Conservation (phyloP, 2,888 invertebrate species). For the Parelbella ahira region DNA sequence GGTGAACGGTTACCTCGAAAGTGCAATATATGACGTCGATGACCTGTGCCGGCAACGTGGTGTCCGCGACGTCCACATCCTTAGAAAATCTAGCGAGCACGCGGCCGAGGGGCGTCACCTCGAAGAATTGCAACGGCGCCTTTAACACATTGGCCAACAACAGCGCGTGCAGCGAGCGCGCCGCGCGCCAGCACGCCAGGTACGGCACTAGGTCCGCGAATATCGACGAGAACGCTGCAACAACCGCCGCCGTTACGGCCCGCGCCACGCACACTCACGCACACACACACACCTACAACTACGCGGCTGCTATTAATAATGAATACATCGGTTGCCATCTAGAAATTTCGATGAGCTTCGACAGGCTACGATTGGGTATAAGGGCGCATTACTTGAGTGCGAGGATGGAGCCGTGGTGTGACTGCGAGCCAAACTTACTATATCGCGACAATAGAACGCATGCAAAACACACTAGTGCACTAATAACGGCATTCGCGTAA, state of each 20-base stretch:
- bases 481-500: conserved; percentile 9
- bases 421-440: conserved; percentile 24
- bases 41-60: conserved; percentile 83
- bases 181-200: conserved; percentile 86
- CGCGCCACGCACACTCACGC: no score
- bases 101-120: conserved; percentile 88
- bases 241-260: conserved; percentile 62
- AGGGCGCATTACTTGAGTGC: conserved; percentile 30
- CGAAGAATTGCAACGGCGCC: conserved; percentile 88
- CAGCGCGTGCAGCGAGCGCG: conserved; percentile 79
- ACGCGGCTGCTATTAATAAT: conserved; percentile 34
- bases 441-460: conserved; percentile 8
- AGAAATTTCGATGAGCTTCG: neutral
- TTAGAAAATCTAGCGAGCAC: conserved; percentile 87
- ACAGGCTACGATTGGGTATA: neutral
- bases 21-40: conserved; percentile 85
- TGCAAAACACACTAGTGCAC: conserved; percentile 12
- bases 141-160: conserved; percentile 83
- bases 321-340: conserved; percentile 66
- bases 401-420: conserved; percentile 19
- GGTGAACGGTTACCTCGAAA: conserved; percentile 83
- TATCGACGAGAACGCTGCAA: conserved; percentile 85
- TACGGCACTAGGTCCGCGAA: conserved; percentile 84
- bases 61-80: conserved; percentile 87
- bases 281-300: no score